A percentile compares a stretch with the other conserved stretches of the same genome.
Evolutionary conservation across 2,113 vertebrate species (phyloP).

Genomic region (Plotosus lineatus): DNA sequence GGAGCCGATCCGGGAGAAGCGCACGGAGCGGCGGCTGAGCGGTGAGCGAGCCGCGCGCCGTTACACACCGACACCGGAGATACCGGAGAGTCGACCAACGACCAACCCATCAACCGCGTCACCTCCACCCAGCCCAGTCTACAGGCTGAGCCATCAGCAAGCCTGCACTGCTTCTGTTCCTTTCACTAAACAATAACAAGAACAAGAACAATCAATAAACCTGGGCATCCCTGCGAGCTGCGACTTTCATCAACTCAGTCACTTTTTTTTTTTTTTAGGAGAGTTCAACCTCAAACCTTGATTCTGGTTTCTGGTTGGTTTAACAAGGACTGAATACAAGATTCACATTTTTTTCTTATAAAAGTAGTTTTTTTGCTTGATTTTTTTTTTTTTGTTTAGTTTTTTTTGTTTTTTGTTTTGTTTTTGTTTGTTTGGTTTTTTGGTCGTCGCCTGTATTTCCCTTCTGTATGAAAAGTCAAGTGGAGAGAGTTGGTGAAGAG

Average conservation of each 20-base stretch:
- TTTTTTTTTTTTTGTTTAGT: conserved; percentile 64
- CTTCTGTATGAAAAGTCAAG: conserved; percentile 87
- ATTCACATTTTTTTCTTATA: conserved; percentile 55
- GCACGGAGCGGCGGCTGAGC: conserved; percentile 69
- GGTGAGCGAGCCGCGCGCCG: conserved; percentile 61
- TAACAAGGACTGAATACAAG: conserved; percentile 44
- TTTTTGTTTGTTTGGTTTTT: conserved; percentile 64
- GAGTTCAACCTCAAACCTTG: not conserved
- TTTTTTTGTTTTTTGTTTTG: conserved; percentile 60
- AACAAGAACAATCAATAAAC: too few relatives aligned
- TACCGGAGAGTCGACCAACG: conserved; percentile 56
- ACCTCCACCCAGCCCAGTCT: not conserved
- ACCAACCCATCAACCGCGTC: conserved; percentile 14
- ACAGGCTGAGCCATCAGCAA: not conserved
- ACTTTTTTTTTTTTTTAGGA: conserved; percentile 47
- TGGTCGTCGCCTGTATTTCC: conserved; percentile 58
- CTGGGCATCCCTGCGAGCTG: not conserved
- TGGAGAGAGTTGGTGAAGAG: conserved; percentile 82
- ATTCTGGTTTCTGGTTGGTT: not conserved
- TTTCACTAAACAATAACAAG: not conserved
- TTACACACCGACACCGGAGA: conserved; percentile 56
- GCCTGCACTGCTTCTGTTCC: not conserved
- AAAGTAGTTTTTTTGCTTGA: conserved; percentile 57
- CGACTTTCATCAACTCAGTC: conserved; percentile 35
- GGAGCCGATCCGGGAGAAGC: conserved; percentile 65